Evolutionary conservation across 2,888 invertebrate genomes (phyloP), one percentile per base, ranked within the genome.

Genomic region (Nasonia oneida): DNA sequence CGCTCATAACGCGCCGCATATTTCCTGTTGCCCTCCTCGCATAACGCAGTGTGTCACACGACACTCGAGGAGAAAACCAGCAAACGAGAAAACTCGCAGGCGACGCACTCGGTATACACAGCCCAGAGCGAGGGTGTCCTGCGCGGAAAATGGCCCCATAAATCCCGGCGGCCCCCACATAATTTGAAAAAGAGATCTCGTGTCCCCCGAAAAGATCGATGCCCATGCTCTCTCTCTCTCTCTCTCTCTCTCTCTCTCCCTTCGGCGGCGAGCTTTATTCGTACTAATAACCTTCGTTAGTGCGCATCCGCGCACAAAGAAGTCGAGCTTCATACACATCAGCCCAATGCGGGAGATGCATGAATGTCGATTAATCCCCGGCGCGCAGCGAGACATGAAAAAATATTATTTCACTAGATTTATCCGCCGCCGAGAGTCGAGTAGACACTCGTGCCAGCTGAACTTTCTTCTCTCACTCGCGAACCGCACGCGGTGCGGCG

Each of bases 181-280:
- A 82, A 82, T 82, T 85, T 74, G 78, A 85, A 82, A 81, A 85
- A 85, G 73, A 85, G 39, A 78, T 15, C 77, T 10, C 47, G 76
- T 78, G 39, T 23, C 80, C 50, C 42, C 61, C 14, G 12, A 29
- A 70, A 29, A 76, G 83, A 81, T 75, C 81, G 81, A 82, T 76
- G 74, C 15, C n/a, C n/a, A 39, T 73, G 39, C 42, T 42, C 12
- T 33, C 10, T n/a, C 74, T 76, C 50, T 23, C 39, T 39, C 23
- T 29, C 29, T 29, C 29, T 29, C 29, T 29, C 29, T 29, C 29
- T 29, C 29, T 29, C 29, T 74, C 57, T 57, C 47, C 15, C 47
- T 53, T 29, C 12, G 14, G 12, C 42, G 57, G 23, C n/a, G 8
- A 61, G 73, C 61, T 81, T 81, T 81, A 81, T 70, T 74, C 39